phyloP scores from a whole-genome alignment of 2,113 vertebrate genomes.

The Tyto alba region DNA sequence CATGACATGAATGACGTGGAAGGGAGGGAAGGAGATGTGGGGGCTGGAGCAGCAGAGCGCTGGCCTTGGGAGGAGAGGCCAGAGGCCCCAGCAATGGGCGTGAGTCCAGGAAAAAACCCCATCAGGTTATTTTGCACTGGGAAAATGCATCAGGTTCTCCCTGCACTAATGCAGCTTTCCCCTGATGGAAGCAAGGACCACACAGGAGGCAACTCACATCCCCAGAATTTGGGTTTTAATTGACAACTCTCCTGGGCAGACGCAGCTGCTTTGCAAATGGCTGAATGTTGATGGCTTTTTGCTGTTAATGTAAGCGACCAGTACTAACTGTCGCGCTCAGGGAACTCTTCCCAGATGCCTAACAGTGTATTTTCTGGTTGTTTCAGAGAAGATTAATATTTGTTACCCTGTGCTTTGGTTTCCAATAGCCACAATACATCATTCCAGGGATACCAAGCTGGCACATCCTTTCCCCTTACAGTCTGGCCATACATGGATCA shows the following conservation, averaged over 20 bases:
- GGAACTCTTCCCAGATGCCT: background rate
- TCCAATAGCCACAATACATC: background rate
- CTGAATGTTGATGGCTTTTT: background rate
- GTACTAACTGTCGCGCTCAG: background rate
- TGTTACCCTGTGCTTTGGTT: background rate
- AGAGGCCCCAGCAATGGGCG: background rate
- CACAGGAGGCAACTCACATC: background rate
- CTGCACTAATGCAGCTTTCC: background rate
- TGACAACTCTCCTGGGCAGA: background rate
- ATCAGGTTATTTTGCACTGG: background rate
- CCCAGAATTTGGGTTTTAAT: background rate
- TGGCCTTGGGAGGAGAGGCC: background rate
- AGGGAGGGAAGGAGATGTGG: background rate
- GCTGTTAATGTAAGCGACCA: background rate
- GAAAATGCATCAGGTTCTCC: background rate
- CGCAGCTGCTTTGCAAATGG: rapidly evolving
- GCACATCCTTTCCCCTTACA: background rate
- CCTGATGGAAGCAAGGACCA: background rate
- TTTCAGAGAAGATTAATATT: background rate
- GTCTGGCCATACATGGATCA: background rate
- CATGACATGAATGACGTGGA: rapidly evolving
- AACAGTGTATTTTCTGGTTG: background rate
- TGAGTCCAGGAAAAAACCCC: rapidly evolving
- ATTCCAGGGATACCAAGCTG: background rate
- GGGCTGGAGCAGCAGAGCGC: rapidly evolving